Percentiles rank a stretch among this genome's conserved stretches.
These are phyloP conservation scores for Brevimyrus niger DNA, from an alignment of 2,113 vertebrate genomes.

Conservation along the genomic window DNA sequence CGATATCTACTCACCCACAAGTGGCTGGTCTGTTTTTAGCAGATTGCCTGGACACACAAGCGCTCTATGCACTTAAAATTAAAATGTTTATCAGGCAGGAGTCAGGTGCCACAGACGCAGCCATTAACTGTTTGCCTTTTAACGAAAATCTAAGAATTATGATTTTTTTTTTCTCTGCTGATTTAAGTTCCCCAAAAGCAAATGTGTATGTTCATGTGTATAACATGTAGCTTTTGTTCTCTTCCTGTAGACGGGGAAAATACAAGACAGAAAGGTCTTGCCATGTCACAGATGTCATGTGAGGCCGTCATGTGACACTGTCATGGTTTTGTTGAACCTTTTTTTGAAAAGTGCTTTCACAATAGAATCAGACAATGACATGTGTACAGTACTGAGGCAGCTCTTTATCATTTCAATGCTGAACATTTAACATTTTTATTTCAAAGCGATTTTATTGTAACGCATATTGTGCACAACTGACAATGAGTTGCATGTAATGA, in stretches of 20 bases:
- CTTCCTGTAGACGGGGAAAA: conserved; percentile 44
- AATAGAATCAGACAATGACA: conserved; percentile 44
- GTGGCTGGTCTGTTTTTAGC: conserved; percentile 50
- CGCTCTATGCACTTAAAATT: conserved; percentile 23
- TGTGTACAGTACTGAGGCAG: conserved; percentile 6
- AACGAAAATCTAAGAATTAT: not conserved
- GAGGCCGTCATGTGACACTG: conserved; percentile 35
- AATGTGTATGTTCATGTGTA: conserved; percentile 48
- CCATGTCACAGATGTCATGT: conserved; percentile 50
- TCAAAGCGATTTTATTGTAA: not conserved
- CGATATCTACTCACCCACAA: conserved; percentile 33
- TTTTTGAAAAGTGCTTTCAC: conserved; percentile 28
- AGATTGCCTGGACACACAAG: conserved; percentile 36
- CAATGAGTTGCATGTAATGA: not conserved
- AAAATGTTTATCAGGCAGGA: not conserved
- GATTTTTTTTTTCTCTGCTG: conserved; percentile 50
- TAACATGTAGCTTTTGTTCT: conserved; percentile 44
- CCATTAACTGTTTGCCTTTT: not conserved
- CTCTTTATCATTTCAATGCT: not conserved
- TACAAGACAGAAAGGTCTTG: conserved; percentile 30
- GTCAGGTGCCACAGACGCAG: not conserved
- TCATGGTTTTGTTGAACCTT: conserved; percentile 33
- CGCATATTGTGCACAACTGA: not conserved
- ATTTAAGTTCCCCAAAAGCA: conserved; percentile 62
- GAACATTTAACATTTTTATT: not conserved